Base-by-base conservation (phyloP, 2,113 vertebrate species). In the Microcebus lehilahytsara region DNA sequence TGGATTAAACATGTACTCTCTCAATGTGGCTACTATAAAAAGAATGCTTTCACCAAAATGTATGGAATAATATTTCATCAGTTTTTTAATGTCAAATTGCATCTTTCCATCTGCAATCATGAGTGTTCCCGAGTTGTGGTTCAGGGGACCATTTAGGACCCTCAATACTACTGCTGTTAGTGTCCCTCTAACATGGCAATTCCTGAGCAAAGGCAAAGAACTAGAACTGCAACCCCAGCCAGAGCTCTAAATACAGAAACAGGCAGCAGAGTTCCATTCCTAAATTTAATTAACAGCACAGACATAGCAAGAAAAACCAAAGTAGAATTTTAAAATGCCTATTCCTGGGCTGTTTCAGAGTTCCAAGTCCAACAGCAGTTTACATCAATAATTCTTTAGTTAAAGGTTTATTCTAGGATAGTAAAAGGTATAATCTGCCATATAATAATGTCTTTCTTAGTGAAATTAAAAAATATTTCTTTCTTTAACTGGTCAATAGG, bases 261-360 rank as follows among this genome's bases (percentile, higher is more conserved):
- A 56, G 37, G 46, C 64, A 60, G 71, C 14, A 72, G 22, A 93
- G 56, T 32, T 46, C 34, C 49, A 32, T 32, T 88, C 90, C 93
- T 74, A 80, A 92, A 67, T 40, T 58, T 66, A 91, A 92, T 86
- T 89, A 92, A 87, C 17, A 89, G 51, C 53, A 58, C 19, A 74
- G 87, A 46, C 66, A 62, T 19, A 87, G 81, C n/a, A 53, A 67
- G n/a, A 74, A 86, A 91, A 95, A 72, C 30, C 66, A 69, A 95
- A 87, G 69, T 0, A 53, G 49, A 79, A 79, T 40, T 85, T 64
- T 67, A 37, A 69, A 91, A 89, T 66, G n/a, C 37, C 69, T 75
- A 11, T 66, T 67, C 42, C 79, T 67, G 56, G 46, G 56, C 66
- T 67, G 27, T 81, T 80, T 71, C 51, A 67, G 83, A 89, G 72